Percentiles rank a stretch among this genome's conserved stretches.
These are phyloP conservation scores for Potorous gilbertii DNA, from an alignment of 2,797 vertebrate species.

Conservation along the genomic window DNA sequence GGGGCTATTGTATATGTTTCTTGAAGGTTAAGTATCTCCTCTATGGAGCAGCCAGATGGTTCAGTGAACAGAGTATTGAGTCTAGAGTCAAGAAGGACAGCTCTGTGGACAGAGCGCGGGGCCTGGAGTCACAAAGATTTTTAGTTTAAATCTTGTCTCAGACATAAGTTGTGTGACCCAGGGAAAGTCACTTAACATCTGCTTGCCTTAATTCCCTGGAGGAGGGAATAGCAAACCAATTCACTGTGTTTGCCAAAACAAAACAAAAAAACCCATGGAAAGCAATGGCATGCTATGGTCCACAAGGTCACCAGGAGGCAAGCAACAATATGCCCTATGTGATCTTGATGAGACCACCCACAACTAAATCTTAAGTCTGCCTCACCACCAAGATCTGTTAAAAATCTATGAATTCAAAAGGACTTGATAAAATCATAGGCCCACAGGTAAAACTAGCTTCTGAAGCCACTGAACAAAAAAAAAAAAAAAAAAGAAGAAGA, in stretches of 20 bases:
- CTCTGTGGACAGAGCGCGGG: neutral
- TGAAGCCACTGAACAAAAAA: conserved; percentile 73
- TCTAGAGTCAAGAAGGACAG: neutral
- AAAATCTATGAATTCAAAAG: conserved; percentile 29
- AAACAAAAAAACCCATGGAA: neutral
- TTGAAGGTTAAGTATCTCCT: neutral
- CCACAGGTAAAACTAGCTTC: conserved; percentile 66
- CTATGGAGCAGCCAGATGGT: neutral
- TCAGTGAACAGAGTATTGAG: neutral
- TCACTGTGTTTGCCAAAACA: neutral
- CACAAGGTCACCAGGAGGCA: neutral
- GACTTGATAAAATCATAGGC: conserved; percentile 66
- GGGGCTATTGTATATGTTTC: neutral
- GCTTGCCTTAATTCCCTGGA: neutral
- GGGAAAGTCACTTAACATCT: neutral
- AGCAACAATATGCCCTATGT: neutral
- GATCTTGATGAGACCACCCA: neutral
- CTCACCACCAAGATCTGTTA: neutral
- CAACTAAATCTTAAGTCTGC: neutral
- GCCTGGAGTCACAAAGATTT: neutral
- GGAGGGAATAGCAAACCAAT: neutral
- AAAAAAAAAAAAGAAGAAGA: too few relatives aligned
- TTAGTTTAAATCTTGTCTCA: neutral
- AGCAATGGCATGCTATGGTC: neutral
- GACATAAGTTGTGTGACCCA: neutral